A percentile compares a stretch with the other conserved stretches of the same genome.
These are phyloP conservation scores for Dipodomys stephensi DNA, from an alignment of 2,113 vertebrate species.

Conservation along the genomic window DNA sequence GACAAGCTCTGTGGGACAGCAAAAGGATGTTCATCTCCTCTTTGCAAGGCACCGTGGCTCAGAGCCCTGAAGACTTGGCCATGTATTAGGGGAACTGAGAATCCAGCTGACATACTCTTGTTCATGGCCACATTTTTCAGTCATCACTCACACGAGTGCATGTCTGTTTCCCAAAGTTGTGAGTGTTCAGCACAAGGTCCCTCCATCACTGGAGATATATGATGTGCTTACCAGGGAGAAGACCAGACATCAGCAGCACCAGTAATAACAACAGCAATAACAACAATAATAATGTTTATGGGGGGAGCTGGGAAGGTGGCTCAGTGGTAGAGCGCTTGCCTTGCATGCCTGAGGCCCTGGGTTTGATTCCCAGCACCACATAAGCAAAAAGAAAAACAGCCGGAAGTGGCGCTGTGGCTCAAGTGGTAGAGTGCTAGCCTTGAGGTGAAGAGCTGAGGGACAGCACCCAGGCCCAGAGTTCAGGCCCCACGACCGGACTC, in stretches of 20 bases:
- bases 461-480: no score
- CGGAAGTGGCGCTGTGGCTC: no score
- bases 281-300: not conserved
- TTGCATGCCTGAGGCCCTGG: no score
- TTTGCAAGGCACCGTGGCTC: no score
- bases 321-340: no score
- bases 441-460: no score
- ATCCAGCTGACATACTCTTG: not conserved
- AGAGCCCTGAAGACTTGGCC: not conserved
- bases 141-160: not conserved
- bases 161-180: not conserved
- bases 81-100: not conserved
- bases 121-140: not conserved
- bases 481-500: no score
- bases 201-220: not conserved
- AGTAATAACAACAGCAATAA: not conserved
- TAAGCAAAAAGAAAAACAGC: no score
- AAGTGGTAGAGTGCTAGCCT: no score
- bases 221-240: not conserved
- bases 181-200: not conserved
- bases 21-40: not conserved
- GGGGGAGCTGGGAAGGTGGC: no score
- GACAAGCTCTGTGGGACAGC: not conserved
- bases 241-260: not conserved
- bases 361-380: no score